Evolutionary conservation across 2,113 vertebrate genomes (phyloP), one percentile per base, ranked within the genome.

Genomic region (Bucco capensis): DNA sequence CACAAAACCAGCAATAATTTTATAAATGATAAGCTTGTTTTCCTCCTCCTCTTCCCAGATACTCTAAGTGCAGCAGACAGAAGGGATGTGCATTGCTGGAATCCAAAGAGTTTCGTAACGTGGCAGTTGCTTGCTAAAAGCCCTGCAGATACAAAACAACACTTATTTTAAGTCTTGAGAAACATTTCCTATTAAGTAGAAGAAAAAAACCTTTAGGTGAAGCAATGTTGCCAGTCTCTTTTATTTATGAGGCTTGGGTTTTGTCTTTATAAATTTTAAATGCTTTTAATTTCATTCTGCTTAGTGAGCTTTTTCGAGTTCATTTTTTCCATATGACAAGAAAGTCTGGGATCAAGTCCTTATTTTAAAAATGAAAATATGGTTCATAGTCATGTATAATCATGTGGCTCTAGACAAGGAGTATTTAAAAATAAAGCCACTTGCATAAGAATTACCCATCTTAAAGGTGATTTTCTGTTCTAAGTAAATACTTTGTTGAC

Each of bases 1-100:
- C 95, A 88, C 94, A 96, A 95, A 92, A 86, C 89, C 90, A 95
- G 86, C 89, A 93, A 89, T 89, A 85, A 84, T 90, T 92, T 89
- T 76, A 91, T 83, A 96, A 93, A 90, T 76, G 74, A 90, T 92
- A 94, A 93, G 74, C 86, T 92, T 90, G 90, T 96, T 94, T 96
- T 91, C 72, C 37, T 95, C 35, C 71, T 90, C 73, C 53, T 82
- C 38, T 82, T 92, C 67, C 78, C 81, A 89, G 84, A 90, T 90
- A 62, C 33, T 92, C 70, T 0, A 8, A 82, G 81, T 57, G 58
- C 69, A 64, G 86, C 83, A 86, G 76, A 24, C 83, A 65, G 84
- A 71, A 79, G 77, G 87, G 92, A 93, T 78, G 89, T 69, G 74
- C 70, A 8, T 82, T 93, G 90, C 84, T 95, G 92, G 95, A 96